Conservation (phyloP, 2,888 invertebrate species). For the Pogonocherus hispidulus region DNA sequence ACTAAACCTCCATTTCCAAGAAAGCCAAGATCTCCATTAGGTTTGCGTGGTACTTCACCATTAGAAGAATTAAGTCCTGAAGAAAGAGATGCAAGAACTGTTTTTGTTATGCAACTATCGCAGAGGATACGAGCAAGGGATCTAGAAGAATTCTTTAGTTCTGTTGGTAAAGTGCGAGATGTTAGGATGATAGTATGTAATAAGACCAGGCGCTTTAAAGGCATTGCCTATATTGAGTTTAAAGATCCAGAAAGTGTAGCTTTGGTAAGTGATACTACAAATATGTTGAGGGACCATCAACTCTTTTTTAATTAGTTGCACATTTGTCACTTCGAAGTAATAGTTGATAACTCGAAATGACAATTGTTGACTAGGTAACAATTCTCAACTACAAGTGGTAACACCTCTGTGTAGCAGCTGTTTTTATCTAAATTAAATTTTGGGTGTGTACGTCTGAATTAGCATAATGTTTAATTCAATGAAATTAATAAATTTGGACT, state of each 20-base stretch:
- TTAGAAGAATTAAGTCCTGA: slow-evolving; percentile 89
- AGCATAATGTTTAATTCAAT: too few relatives aligned
- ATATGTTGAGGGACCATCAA: too few relatives aligned
- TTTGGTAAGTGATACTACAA: slow-evolving; percentile 74
- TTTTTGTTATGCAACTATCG: slow-evolving; percentile 98
- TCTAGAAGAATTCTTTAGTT: slow-evolving; percentile 98
- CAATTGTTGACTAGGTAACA: too few relatives aligned
- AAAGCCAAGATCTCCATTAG: slow-evolving; percentile 52
- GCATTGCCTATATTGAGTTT: slow-evolving; percentile 99
- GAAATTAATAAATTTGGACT: too few relatives aligned
- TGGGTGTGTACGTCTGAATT: too few relatives aligned
- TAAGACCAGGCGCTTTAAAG: slow-evolving; percentile 98
- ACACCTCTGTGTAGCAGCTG: too few relatives aligned
- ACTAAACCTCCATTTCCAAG: slow-evolving; percentile 43
- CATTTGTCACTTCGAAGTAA: too few relatives aligned
- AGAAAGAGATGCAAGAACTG: slow-evolving; percentile 98
- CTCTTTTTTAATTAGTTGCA: too few relatives aligned
- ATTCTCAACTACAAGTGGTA: too few relatives aligned
- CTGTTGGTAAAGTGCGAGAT: slow-evolving; percentile 98
- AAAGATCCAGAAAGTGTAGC: slow-evolving; percentile 98
- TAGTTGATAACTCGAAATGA: too few relatives aligned
- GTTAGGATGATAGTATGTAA: slow-evolving; percentile 99
- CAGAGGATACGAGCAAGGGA: slow-evolving; percentile 94
- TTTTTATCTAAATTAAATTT: too few relatives aligned
- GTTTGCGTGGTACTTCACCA: slow-evolving; percentile 73